phyloP scores from a whole-genome alignment of 2,113 vertebrate species.

The Piprites chloris region DNA sequence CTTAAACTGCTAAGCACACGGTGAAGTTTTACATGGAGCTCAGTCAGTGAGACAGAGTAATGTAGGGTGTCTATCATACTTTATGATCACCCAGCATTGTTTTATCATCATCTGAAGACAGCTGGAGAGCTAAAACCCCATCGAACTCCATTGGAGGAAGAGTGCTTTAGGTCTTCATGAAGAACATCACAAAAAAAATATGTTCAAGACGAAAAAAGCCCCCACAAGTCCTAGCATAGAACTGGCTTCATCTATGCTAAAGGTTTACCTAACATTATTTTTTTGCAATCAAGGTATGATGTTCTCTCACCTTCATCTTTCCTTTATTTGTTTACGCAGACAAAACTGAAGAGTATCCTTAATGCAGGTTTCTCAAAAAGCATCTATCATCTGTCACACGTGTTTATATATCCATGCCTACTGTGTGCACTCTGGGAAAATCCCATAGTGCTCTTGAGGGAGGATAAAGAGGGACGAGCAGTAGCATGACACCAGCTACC shows the following conservation, averaged over 20 bases:
- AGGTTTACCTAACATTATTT: background rate
- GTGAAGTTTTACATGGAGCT: background rate
- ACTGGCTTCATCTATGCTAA: background rate
- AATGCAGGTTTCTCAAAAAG: background rate
- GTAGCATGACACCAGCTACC: background rate
- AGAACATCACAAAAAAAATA: background rate
- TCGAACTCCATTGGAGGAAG: background rate
- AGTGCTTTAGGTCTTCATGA: background rate
- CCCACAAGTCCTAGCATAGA: background rate
- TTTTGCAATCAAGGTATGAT: background rate
- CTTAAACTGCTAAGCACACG: background rate
- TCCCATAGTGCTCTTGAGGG: background rate
- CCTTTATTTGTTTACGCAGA: background rate
- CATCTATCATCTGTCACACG: background rate
- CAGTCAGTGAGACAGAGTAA: background rate
- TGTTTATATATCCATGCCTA: background rate
- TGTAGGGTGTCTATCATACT: background rate
- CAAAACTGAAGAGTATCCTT: background rate
- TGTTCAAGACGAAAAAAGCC: background rate
- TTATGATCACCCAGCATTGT: background rate
- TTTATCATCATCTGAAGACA: background rate
- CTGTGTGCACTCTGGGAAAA: background rate
- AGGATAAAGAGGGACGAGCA: background rate
- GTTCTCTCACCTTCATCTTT: background rate
- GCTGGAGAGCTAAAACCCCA: background rate